Conservation (phyloP, 2,888 invertebrate species). For the Polyploca ridens region DNA sequence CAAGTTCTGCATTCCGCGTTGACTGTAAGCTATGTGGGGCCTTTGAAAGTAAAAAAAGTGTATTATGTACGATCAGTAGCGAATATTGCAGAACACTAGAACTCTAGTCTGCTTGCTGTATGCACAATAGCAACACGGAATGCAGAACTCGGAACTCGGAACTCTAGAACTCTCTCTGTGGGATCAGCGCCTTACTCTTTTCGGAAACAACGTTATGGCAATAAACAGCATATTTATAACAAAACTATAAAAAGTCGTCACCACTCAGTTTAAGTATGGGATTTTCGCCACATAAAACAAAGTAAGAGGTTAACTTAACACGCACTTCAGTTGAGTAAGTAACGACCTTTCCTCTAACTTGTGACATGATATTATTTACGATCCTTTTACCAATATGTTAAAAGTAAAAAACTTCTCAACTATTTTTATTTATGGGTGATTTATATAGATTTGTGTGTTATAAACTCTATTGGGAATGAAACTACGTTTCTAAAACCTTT, state of each 20-base stretch:
- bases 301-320: slow-evolving; percentile 9
- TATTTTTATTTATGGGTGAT: not conserved
- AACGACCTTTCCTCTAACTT: slow-evolving; percentile 7
- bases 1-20: too few species aligned
- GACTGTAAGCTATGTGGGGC: too few species aligned
- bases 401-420: not conserved
- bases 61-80: too few species aligned
- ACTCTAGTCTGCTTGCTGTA: too few species aligned
- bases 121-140: too few species aligned
- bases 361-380: slow-evolving; percentile 10
- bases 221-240: not conserved
- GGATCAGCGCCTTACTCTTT: not conserved
- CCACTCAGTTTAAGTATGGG: not conserved
- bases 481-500: not conserved
- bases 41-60: too few species aligned
- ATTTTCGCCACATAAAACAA: slow-evolving; percentile 1
- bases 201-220: not conserved
- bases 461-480: not conserved
- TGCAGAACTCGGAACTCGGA: too few species aligned
- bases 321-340: not conserved
- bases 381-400: slow-evolving; percentile 7
- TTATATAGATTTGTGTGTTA: not conserved
- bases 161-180: too few species aligned
- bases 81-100: too few species aligned
- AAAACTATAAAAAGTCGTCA: not conserved